Base-by-base conservation (phyloP, 92 coral and sea anemone genomes). In the Isaurus tuberculatus region DNA sequence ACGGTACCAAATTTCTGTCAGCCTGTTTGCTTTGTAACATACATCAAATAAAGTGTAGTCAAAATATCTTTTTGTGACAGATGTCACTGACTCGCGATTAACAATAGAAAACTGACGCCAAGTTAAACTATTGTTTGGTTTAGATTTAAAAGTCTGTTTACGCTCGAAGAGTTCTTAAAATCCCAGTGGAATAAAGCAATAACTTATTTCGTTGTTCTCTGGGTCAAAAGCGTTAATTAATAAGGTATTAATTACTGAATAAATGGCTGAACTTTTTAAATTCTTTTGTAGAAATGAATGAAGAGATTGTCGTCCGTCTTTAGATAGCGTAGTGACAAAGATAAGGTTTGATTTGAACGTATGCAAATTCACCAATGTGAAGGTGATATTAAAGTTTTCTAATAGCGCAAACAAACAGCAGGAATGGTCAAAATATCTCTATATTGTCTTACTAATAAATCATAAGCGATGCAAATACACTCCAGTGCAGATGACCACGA, bases 241-340 rank as follows among this genome's bases (percentile, higher is more conserved):
- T 84, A 84, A 88, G 83, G 88, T 88, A 63, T 88, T 88, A 88
- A 88, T 88, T 88, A 88, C 89, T 43, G 71, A 87, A 79, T 79
- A 65, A 84, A 63, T 63, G 5, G 69, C 34, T 29, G 0, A 75
- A 84, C 37, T 77, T n/a, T n/a, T 36, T 57, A 58, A 77, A 34
- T 57, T 42, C 65, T 77, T 75, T 77, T 61, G 82, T 77, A 29
- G 65, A 58, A 77, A 22, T 33, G 82, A 58, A 58, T 51, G 49
- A 61, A 36, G 23, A 34, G 65, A 23, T 36, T 17, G 29, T 43
- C 68, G 23, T 33, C 20, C 43, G 31, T 1, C 22, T 6, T 27
- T 32, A 5, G 69, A 16, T 23, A 14, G 23, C 17, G 69, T 49
- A 77, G 57, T 43, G 27, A 58, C 22, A 58, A 60, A 58, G 66